Base-by-base conservation (phyloP, 2,113 vertebrate species). In the Callospermophilus lateralis region DNA sequence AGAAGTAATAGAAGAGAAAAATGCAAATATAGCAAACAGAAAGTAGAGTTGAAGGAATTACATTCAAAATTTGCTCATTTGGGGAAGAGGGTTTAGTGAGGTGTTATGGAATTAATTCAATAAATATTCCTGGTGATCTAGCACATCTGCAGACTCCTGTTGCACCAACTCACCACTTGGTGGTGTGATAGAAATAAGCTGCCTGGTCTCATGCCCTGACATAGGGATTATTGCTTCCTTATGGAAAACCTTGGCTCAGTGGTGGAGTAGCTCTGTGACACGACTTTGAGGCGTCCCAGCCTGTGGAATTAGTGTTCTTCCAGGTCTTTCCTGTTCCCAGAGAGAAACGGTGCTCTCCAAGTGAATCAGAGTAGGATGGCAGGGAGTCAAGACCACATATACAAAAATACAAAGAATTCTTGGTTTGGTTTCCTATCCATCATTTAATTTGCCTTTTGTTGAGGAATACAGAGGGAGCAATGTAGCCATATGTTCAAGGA, bases 261-360 rank as follows among this genome's bases (percentile, higher is more conserved):
- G 19, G 30, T 39, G 5, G 3, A 26, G 3, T 15, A 70, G 19
- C 6, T 26, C 15, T 30, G 26, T 19, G 72, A 48, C 39, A 68
- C 55, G 37, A 5, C 4, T 8, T 45, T 61, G 16, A 19, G 16
- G 10, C 22, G 4, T 28, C 39, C 4, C n/a, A 65, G 22, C 8
- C 4, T 48, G 10, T 16, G 2, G 12, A 24, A 0, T 1, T 4
- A 8, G 1, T 7, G 3, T 11, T 39, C 12, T n/a, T 72, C 1
- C 15, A 7, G 39, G 3, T 2, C 26, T 68, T 67, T 65, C 12
- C 13, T 72, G 11, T 6, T 70, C 8, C 32, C 8, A 28, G 22
- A 20, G 39, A 81, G 8, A 9, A 30, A 10, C n/a, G 58, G 9
- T 37, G 2, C 1, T 48, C 19, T 34, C 8, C 15, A 73, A 9